Percentiles rank a stretch among this genome's conserved stretches.
phyloP scores from a whole-genome alignment of 1,140 invertebrate species.

The Euwallacea fornicatus region DNA sequence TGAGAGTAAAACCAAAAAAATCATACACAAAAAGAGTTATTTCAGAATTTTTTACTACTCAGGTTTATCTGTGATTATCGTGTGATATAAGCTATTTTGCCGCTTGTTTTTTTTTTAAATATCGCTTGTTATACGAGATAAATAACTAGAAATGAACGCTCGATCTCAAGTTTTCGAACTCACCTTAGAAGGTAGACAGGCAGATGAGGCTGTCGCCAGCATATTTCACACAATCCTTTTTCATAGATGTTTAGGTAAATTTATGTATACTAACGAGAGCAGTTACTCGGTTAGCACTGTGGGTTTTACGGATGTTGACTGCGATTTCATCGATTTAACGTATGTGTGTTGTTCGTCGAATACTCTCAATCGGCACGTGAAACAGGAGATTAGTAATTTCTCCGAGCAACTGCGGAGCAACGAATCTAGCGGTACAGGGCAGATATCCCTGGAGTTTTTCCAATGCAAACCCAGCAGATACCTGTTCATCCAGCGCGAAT shows the following conservation, averaged over 20 bases:
- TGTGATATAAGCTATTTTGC: constrained; percentile 40
- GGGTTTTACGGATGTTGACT: constrained; percentile 93
- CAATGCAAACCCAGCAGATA: constrained; percentile 87
- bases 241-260: constrained; percentile 92
- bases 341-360: constrained; percentile 92
- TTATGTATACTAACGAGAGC: constrained; percentile 89
- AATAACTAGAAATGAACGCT: constrained; percentile 74
- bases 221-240: constrained; percentile 96
- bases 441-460: constrained; percentile 95
- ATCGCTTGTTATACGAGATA: constrained; percentile 4
- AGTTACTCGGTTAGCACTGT: constrained; percentile 94
- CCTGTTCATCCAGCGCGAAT: constrained; percentile 81
- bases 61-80: constrained; percentile 42
- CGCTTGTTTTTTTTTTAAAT: constrained; percentile 27
- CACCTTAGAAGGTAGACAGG: constrained; percentile 88
- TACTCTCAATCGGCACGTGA: constrained; percentile 72
- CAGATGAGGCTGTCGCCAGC: constrained; percentile 91
- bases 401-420: constrained; percentile 81
- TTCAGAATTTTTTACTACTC: constrained; percentile 37
- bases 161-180: constrained; percentile 85
- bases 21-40: constrained; percentile 1
- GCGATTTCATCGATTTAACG: constrained; percentile 96
- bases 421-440: constrained; percentile 70
- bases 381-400: constrained; percentile 82
- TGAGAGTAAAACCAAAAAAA: constrained; percentile 37